Evolutionary conservation across 2,797 vertebrate species (phyloP), one percentile per base, ranked within the genome.

Genomic region (Silurus lanzhouensis): DNA sequence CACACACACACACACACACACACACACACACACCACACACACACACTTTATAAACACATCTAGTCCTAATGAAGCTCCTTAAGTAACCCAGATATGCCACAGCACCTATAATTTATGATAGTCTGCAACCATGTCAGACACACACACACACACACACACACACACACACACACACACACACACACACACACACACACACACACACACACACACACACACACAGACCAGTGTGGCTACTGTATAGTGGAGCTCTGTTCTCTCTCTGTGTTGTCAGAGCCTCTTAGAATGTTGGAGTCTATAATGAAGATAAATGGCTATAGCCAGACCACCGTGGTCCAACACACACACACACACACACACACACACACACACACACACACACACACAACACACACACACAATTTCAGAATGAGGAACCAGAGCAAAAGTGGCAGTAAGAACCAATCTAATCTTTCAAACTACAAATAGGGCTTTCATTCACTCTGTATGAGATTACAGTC

Each of bases 281-380:
- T 89, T 86, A 89, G 71, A 88, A 87, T 85, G 84, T 80, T 79
- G 57, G 83, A 81, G 85, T 80, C 31, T 88, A 75, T 89, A 89
- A 89, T 89, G 88, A 89, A 89, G 87, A 89, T 88, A 87, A 89
- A 89, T 89, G 83, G 83, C 79, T 85, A 58, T 78, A 76, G 88
- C 85, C 87, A 87, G 88, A 89, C 88, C 88, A 89, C 88, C 88
- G 57, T 84, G 55, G 74, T 48, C 55, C 74, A 76, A 87, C 44
- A 83, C 87, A 88, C 71, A 22, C 70, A 57, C 66, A 61, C 81
- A 68, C 81, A 64, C 66, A 44, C 75, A 38, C 82, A 70, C 75
- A 60, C 66, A 38, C 68, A 81, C 67, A 74, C 55, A 80, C 83
- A 80, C 64, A 81, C 75, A 72, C n/a, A 72, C 67, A 64, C 80